A percentile compares a stretch with the other conserved stretches of the same genome.
These are phyloP conservation scores for Drosophila tristis DNA, from an alignment of 1,140 invertebrate genomes.

Conservation along the genomic window DNA sequence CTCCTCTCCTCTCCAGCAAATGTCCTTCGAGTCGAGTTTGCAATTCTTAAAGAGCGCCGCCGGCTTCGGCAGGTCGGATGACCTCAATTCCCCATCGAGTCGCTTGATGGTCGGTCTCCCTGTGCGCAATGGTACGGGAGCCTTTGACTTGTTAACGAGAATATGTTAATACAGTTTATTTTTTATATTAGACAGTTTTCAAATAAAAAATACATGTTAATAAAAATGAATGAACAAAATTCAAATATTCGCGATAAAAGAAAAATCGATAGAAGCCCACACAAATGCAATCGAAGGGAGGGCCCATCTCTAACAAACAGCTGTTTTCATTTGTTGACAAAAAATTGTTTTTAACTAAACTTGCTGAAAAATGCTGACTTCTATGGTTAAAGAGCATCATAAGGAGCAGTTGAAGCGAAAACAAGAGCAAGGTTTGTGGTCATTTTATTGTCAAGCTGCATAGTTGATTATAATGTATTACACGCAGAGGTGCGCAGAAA, in stretches of 20 bases:
- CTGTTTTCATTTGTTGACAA: conserved; percentile 25
- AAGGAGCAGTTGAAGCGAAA: conserved; percentile 90
- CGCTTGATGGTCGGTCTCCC: conserved; percentile 94
- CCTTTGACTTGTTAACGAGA: conserved; percentile 86
- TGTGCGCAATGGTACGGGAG: conserved; percentile 93
- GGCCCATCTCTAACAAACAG: conserved; percentile 26
- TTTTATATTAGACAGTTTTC: no score
- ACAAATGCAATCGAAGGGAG: background rate
- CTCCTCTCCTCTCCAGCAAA: conserved; percentile 97
- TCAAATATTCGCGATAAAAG: no score
- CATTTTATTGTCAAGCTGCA: background rate
- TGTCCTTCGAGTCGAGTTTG: conserved; percentile 98
- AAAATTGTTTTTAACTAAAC: conserved; percentile 14
- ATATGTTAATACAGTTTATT: conserved; percentile 45
- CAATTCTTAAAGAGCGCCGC: conserved; percentile 94
- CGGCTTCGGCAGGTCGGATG: conserved; percentile 89
- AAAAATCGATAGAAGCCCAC: background rate
- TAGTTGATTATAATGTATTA: background rate
- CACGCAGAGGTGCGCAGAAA: conserved; percentile 87
- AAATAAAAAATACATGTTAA: no score
- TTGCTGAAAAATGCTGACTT: conserved; percentile 90
- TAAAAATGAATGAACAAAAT: no score
- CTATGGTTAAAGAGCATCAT: conserved; percentile 95
- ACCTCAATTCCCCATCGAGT: conserved; percentile 93
- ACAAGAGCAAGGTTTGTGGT: conserved; percentile 91